A percentile compares a stretch with the other conserved stretches of the same genome.
phyloP scores from a whole-genome alignment of 1,140 invertebrate species.

The Nebria ingens region DNA sequence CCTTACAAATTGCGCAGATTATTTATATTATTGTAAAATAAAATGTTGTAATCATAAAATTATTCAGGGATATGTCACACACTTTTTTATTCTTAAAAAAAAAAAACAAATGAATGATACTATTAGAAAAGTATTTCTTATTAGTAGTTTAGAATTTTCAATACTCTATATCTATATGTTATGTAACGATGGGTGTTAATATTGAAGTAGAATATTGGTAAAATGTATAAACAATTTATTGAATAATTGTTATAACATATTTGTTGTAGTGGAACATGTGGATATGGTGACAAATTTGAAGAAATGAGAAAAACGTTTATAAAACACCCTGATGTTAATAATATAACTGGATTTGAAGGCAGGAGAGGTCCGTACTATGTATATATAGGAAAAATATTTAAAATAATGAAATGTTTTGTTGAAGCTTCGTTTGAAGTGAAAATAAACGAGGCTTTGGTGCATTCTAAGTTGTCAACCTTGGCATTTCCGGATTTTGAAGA shows the following conservation, averaged over 20 bases:
- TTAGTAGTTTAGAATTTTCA: too few relatives aligned
- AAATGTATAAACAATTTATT: slow-evolving; percentile 6
- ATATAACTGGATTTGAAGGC: slow-evolving; percentile 35
- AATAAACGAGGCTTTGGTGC: slow-evolving; percentile 36
- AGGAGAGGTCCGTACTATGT: slow-evolving; percentile 28
- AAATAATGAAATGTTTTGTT: slow-evolving; percentile 15
- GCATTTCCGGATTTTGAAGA: slow-evolving; percentile 39
- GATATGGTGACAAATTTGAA: slow-evolving; percentile 37
- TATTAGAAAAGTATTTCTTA: too few relatives aligned
- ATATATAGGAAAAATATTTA: neutral
- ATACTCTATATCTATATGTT: neutral
- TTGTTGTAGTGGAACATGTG: slow-evolving; percentile 37
- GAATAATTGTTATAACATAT: slow-evolving; percentile 11
- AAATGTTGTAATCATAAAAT: too few relatives aligned
- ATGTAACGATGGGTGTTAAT: neutral
- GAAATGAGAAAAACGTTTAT: slow-evolving; percentile 34
- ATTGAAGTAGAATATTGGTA: slow-evolving; percentile 28
- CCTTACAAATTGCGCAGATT: too few relatives aligned
- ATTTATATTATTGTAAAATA: too few relatives aligned
- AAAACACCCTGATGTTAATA: slow-evolving; percentile 33
- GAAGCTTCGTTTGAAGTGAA: slow-evolving; percentile 42
- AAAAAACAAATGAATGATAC: too few relatives aligned
- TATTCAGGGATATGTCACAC: too few relatives aligned
- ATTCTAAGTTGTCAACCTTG: slow-evolving; percentile 39
- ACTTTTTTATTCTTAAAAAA: too few relatives aligned